Percentiles rank a stretch among this genome's conserved stretches.
These are phyloP conservation scores for Norana najaformis DNA, from an alignment of 2,888 invertebrate genomes.

Conservation along the genomic window DNA sequence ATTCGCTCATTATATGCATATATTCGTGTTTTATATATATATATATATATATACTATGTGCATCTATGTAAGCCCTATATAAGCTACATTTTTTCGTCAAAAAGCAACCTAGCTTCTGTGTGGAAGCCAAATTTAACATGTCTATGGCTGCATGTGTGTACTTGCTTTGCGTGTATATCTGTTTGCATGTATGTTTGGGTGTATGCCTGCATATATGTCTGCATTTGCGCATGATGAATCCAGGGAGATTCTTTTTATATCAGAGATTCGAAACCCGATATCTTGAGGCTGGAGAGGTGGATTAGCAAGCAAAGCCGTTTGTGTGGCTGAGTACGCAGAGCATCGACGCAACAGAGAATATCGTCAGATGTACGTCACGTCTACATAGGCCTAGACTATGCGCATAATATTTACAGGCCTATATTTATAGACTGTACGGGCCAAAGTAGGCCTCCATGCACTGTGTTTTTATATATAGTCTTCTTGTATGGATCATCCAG, in stretches of 20 bases:
- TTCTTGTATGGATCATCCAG: too few relatives aligned
- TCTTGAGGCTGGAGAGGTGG: not conserved
- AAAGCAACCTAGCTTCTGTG: too few relatives aligned
- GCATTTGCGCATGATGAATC: not conserved
- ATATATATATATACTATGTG: too few relatives aligned
- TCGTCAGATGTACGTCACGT: conserved; percentile 13
- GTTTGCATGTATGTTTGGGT: too few relatives aligned
- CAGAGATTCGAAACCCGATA: not conserved
- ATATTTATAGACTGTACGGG: not conserved
- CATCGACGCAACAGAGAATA: not conserved
- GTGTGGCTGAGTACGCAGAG: not conserved
- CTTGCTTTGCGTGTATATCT: too few relatives aligned
- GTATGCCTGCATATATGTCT: not conserved
- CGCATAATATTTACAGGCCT: not conserved
- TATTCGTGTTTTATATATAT: too few relatives aligned
- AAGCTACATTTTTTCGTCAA: too few relatives aligned
- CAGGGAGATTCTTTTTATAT: not conserved
- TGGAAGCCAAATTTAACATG: too few relatives aligned
- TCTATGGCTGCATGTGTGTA: too few relatives aligned
- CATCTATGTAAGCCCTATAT: too few relatives aligned
- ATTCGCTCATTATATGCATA: too few relatives aligned
- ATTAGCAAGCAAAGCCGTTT: not conserved
- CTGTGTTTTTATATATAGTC: not conserved
- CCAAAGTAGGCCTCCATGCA: not conserved
- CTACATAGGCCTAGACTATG: not conserved